Evolutionary conservation across 2,113 vertebrate species (phyloP).

Genomic region (Xyliphius kryptos): DNA sequence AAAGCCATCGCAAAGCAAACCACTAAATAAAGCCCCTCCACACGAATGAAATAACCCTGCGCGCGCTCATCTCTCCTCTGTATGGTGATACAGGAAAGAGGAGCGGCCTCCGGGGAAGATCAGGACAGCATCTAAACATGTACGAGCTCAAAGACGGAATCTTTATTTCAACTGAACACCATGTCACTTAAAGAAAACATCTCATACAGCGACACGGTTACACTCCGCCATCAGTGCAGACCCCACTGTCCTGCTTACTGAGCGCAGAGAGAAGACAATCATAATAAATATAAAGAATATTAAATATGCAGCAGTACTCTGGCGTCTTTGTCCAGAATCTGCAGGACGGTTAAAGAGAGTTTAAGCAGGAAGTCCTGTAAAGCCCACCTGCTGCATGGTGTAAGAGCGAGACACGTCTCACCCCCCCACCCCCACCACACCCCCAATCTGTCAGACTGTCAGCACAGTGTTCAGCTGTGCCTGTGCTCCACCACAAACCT

Average conservation of each 20-base stretch:
- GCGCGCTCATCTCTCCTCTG: background rate
- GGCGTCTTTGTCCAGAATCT: no score
- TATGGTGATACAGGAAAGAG: conserved; percentile 2
- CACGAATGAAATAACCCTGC: conserved; percentile 22
- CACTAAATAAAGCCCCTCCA: conserved; percentile 18
- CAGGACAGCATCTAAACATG: background rate
- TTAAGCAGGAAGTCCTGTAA: background rate
- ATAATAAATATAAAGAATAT: no score
- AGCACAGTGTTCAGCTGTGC: conserved; percentile 57
- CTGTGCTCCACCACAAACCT: conserved; percentile 54
- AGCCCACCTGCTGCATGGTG: background rate
- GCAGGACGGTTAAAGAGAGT: no score
- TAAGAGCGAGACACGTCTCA: conserved; percentile 34
- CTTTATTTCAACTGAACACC: no score
- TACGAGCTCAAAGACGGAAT: background rate
- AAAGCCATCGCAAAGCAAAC: background rate
- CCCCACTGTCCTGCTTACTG: no score
- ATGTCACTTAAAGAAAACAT: no score
- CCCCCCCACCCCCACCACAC: conserved; percentile 36
- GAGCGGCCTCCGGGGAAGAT: background rate
- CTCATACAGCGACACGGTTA: no score
- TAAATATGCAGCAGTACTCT: no score
- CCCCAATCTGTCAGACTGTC: conserved; percentile 60
- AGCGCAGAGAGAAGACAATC: no score
- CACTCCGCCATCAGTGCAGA: no score